These are phyloP conservation scores for Herpetotheres cachinnans DNA, from an alignment of 2,113 vertebrate genomes.

Conservation along the genomic window DNA sequence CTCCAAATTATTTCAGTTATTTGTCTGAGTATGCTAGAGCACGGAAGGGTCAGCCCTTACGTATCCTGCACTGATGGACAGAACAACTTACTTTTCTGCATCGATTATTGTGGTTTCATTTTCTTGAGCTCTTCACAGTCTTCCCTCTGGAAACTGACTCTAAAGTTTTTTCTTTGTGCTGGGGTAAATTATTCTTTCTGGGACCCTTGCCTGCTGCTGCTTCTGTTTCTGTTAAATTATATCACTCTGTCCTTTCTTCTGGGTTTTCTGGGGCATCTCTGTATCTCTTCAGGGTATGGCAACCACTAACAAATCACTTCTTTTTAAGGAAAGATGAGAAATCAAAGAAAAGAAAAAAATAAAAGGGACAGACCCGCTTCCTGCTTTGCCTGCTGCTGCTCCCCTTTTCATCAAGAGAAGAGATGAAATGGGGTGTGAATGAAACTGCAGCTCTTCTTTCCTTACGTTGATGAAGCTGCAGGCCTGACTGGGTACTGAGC, in stretches of 20 bases:
- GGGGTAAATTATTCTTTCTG: neutral
- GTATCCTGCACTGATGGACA: neutral
- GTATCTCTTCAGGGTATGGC: neutral
- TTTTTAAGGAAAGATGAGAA: constrained; percentile 33
- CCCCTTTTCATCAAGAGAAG: neutral
- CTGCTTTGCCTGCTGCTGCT: neutral
- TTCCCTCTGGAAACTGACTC: neutral
- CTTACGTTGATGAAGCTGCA: neutral
- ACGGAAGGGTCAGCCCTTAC: neutral
- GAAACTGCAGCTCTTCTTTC: neutral
- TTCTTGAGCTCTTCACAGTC: neutral
- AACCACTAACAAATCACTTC: neutral
- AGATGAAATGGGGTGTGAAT: neutral
- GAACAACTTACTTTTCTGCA: neutral
- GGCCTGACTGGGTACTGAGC: neutral
- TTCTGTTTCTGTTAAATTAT: neutral
- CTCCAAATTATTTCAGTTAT: neutral
- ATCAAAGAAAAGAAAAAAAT: neutral
- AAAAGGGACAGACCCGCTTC: neutral
- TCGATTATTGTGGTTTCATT: neutral
- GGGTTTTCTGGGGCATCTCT: constrained; percentile 2
- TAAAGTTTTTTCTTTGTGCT: neutral
- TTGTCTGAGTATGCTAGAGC: neutral
- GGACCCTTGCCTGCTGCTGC: neutral
- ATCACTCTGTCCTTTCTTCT: neutral